Evolutionary conservation across 2,888 invertebrate species (phyloP), one percentile per base, ranked within the genome.

Genomic region (Muschampia plurimacula): DNA sequence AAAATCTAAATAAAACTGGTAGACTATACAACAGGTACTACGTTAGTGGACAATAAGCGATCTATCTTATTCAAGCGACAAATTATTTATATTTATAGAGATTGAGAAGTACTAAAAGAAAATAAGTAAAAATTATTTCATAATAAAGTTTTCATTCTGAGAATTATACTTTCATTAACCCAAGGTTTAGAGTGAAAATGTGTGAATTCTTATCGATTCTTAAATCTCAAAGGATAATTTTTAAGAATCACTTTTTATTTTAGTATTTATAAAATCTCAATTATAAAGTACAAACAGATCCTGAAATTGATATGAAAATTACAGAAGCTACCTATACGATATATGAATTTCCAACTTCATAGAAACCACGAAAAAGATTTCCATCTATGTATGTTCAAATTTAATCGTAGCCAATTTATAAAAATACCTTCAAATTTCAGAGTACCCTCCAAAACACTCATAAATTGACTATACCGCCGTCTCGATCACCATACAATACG

Each of bases 371-470:
- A 7, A 15, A 36, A 60, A 57, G n/a, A 8, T 7, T 22, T 9
- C 10, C 2, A 28, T 22, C 22, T 22, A 22, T 22, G 22, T 22
- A 22, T 3, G 7, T 55, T 67, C 49, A 49, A 67, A 41, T 57
- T 10, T 7, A 67, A 67, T 22, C 46, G 59, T 46, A 46, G 70
- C 59, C 70, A 59, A 71, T 59, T 28, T 71, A 71, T 28, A 71
- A 66, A 71, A 71, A 65, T 71, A 71, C 59, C 59, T 36, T 49
- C 36, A 22, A 49, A 71, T 66, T 64, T 46, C 57, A 59, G 55
- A 59, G 59, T 65, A 46, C 70, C 70, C 59, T 59, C 59, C 52
- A 46, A 2, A 64, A 59, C 57, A 69, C 69, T 32, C 49, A 49
- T 52, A 15, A 71, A 71, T 71, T 66, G 65, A 71, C 65, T 57